A percentile compares a stretch with the other conserved stretches of the same genome.
Conservation (phyloP, 2,113 vertebrate genomes). For the Bos indicus region DNA sequence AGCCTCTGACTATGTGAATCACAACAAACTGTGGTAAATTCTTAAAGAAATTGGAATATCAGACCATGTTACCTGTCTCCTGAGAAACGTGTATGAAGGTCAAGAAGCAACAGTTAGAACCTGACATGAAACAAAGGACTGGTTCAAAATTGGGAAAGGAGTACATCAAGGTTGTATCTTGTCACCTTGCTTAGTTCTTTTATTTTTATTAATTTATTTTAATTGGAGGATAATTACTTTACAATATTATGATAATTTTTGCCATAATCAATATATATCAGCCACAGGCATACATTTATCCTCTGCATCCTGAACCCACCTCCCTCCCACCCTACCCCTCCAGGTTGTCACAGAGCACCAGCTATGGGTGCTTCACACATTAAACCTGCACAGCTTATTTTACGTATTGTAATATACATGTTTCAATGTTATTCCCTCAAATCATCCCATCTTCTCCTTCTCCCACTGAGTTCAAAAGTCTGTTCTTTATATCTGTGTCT, state of each 20-base stretch:
- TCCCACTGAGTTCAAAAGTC: background rate
- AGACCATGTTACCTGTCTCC: background rate
- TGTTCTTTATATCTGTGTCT: background rate
- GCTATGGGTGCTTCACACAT: background rate
- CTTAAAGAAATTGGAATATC: background rate
- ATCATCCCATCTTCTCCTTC: background rate
- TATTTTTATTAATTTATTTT: background rate
- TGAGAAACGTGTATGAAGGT: background rate
- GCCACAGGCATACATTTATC: background rate
- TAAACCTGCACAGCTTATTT: background rate
- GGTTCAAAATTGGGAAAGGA: background rate
- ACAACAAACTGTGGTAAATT: background rate
- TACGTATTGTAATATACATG: background rate
- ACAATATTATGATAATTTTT: background rate
- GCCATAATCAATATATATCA: background rate
- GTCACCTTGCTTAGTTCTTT: background rate
- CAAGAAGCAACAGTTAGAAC: background rate
- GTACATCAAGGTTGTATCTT: background rate
- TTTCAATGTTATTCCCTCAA: background rate
- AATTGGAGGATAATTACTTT: background rate
- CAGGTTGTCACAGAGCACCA: background rate
- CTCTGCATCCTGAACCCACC: background rate
- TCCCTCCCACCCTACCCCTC: background rate
- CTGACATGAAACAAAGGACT: background rate
- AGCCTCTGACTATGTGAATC: background rate